Evolutionary conservation across 2,797 vertebrate genomes (phyloP), one percentile per base, ranked within the genome.

Genomic region (Ambastaia sidthimunki): DNA sequence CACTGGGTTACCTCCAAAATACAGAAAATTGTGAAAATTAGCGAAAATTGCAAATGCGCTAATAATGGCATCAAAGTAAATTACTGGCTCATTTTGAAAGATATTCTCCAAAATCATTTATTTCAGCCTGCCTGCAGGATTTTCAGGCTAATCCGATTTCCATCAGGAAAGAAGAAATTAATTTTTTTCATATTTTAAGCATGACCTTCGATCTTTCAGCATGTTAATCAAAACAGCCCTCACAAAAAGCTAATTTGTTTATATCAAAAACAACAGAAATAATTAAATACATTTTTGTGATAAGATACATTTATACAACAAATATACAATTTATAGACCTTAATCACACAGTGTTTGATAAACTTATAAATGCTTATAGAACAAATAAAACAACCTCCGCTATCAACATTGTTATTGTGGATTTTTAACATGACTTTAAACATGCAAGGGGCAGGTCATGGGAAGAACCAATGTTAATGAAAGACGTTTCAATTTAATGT

Each of bases 181-280:
- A 76, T 54, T 44, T 25, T 76, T 66, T 55, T 21, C 54, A 75
- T 18, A 52, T 75, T 18, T 65, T 75, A 67, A 25, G 74, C 48
- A 55, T 55, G 62, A 50, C 47, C 18, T 44, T 44, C n/a, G 18
- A 50, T 34, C 2, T 37, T 74, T 50, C 12, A 50, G 34, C 5
- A 37, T 12, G 11, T 44, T 55, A 44, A 44, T 44, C 41, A 44
- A 10, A 44, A 44, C 19, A n/a, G 18, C n/a, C 52, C 52, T 55
- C 52, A 3, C n/a, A 55, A 55, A 55, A 44, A 44, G 41, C 9
- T 44, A 10, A 44, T 44, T 44, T 44, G 41, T 44, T 44, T 44
- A 10, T 37, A 37, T 7, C 34, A 37, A 37, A 7, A 7, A 7
- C 1, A 44, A 44, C 9, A 44, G 41, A 44, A 44, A 9, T 10